Evolutionary conservation across 2,113 vertebrate genomes (phyloP), one percentile per base, ranked within the genome.

Genomic region (Hoplias malabaricus): DNA sequence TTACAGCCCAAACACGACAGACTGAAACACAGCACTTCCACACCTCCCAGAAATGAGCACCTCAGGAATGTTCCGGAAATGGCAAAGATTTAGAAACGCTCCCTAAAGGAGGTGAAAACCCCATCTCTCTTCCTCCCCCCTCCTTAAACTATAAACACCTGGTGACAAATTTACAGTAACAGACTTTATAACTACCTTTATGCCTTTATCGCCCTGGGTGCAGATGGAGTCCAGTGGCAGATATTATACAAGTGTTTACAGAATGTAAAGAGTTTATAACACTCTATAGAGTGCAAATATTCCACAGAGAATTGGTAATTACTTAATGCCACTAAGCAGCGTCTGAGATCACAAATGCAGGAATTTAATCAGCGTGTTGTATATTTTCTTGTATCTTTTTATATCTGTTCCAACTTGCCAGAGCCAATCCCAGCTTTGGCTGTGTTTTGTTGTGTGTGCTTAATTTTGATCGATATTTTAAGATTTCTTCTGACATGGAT

Each of bases 121-220:
- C 36, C 13, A 1, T 43, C 50, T 59, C 27, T 42, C 43, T 81
- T 82, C 56, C 63, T 43, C 33, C 33, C 65, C 80, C 80, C 70
- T 84, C 82, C 72, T 80, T 56, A 82, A 88, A 84, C 84, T 84
- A 82, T 89, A 91, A 92, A 90, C 90, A 92, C 89, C 89, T 91
- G 90, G 88, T 78, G 80, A 75, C 77, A 77, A 80, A 77, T 80
- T 77, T 73, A 83, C 70, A 16, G 69, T 61, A 48, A 75, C 77
- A 42, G 78, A 48, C 54, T 83, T 80, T 80, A 83, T 77, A 62
- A 72, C 43, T 34, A 53, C 54, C 70, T 67, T 68, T 71, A 80
- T 9, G 73, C 43, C 40, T 76, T 76, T 76, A 77, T 83, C 50
- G 33, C 73, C 34, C 31, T 68, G 50, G 63, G 68, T n/a, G 42